These are phyloP conservation scores for Vicugna pacos DNA, from an alignment of 2,113 vertebrate genomes.

Conservation along the genomic window DNA sequence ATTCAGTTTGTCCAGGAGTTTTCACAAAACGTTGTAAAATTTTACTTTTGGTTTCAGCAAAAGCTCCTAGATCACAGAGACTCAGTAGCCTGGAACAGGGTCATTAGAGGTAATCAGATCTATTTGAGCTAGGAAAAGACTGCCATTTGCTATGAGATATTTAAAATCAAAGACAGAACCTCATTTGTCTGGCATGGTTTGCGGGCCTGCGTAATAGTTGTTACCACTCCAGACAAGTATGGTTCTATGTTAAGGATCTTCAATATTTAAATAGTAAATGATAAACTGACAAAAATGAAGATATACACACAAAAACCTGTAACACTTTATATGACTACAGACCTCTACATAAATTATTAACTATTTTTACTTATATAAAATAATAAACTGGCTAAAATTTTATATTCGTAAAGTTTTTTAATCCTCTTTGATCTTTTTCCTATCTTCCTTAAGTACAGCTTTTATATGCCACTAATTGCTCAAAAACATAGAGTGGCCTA, in stretches of 20 bases:
- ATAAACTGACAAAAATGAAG: neutral
- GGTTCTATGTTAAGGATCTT: neutral
- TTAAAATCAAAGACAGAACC: constrained; percentile 63
- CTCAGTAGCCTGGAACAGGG: constrained; percentile 52
- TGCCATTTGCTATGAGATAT: constrained; percentile 49
- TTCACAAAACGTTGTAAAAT: constrained; percentile 57
- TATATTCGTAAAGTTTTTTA: constrained; percentile 50
- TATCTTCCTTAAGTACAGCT: constrained; percentile 10
- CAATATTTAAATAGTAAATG: constrained; percentile 27
- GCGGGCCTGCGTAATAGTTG: neutral
- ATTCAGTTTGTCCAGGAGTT: constrained; percentile 34
- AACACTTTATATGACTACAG: neutral
- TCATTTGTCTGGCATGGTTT: constrained; percentile 55
- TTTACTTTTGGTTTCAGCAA: constrained; percentile 22
- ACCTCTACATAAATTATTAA: constrained; percentile 12
- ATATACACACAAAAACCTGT: neutral
- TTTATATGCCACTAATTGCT: constrained; percentile 61
- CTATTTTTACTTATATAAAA: constrained; percentile 62
- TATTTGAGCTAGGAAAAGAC: constrained; percentile 64
- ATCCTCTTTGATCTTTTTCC: constrained; percentile 59
- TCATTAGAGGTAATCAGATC: constrained; percentile 74
- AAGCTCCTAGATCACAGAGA: constrained; percentile 51
- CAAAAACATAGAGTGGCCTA: constrained; percentile 48
- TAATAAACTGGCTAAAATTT: constrained; percentile 37
- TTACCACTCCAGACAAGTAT: neutral